Evolutionary conservation across 2,888 invertebrate genomes (phyloP).

Genomic region (Mythimna lalbum): DNA sequence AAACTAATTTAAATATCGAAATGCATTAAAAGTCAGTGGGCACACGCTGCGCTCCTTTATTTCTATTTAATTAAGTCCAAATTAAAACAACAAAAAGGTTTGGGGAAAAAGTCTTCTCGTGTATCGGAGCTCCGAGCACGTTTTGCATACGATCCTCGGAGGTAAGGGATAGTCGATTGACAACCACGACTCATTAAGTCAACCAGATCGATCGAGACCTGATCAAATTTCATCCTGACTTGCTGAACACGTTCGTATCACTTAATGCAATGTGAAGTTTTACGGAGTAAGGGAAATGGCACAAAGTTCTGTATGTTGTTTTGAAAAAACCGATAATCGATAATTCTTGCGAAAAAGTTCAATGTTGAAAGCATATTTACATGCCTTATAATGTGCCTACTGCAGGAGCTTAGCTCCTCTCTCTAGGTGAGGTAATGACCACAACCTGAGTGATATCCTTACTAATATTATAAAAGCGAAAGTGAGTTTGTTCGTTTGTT

Average conservation of each 20-base stretch:
- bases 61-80: conserved; percentile 62
- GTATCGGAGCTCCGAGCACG: conserved; percentile 40
- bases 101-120: conserved; percentile 44
- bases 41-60: conserved; percentile 56
- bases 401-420: too few species aligned
- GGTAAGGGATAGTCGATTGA: conserved; percentile 78
- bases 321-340: neutral
- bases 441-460: too few species aligned
- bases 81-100: conserved; percentile 60
- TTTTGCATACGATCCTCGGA: conserved; percentile 62
- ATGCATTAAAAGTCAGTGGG: conserved; percentile 59
- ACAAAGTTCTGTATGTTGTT: conserved; percentile 4
- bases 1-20: conserved; percentile 62
- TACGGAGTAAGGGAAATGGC: neutral
- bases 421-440: too few species aligned
- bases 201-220: conserved; percentile 62
- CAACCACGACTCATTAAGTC: conserved; percentile 81
- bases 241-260: conserved; percentile 61
- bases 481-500: too few species aligned
- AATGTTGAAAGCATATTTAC: too few species aligned
- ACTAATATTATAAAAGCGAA: too few species aligned
- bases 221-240: conserved; percentile 62
- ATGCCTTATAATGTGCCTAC: too few species aligned
- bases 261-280: conserved; percentile 56
- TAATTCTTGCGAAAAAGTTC: neutral